Conservation (phyloP, 2,888 invertebrate genomes). For the Tinea trinotella region DNA sequence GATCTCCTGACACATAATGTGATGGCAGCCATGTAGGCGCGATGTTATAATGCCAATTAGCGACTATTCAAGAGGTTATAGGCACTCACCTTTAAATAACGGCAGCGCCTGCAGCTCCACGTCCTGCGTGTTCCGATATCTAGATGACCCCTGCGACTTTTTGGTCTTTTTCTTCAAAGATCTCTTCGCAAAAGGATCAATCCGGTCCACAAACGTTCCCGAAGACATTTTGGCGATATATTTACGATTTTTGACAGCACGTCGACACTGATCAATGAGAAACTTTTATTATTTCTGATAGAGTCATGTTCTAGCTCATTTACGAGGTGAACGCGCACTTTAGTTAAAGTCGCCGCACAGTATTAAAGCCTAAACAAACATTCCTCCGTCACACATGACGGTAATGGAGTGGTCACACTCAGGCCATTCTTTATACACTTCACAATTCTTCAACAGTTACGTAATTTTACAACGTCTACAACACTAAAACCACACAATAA, state of each 20-base stretch:
- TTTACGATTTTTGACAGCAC: conserved; percentile 67
- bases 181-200: conserved; percentile 99
- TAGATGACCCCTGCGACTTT: conserved; percentile 98
- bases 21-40: not conserved
- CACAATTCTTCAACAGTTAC: conserved; percentile 72
- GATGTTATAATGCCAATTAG: not conserved
- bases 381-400: conserved; percentile 72
- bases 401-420: conserved; percentile 71
- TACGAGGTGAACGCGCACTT: conserved; percentile 64
- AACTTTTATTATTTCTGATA: conserved; percentile 65
- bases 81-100: conserved; percentile 92
- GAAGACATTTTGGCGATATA: conserved; percentile 76
- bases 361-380: conserved; percentile 71
- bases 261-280: conserved; percentile 65
- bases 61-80: not conserved
- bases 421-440: conserved; percentile 70
- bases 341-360: conserved; percentile 63
- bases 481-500: conserved; percentile 68
- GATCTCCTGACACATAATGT: no score
- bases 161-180: conserved; percentile 98
- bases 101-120: conserved; percentile 97
- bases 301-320: conserved; percentile 67
- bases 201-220: conserved; percentile 97
- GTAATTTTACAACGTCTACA: conserved; percentile 68
- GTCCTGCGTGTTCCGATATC: conserved; percentile 98